Evolutionary conservation across 2,888 invertebrate species (phyloP).

Genomic region (Cheilosia impressa): DNA sequence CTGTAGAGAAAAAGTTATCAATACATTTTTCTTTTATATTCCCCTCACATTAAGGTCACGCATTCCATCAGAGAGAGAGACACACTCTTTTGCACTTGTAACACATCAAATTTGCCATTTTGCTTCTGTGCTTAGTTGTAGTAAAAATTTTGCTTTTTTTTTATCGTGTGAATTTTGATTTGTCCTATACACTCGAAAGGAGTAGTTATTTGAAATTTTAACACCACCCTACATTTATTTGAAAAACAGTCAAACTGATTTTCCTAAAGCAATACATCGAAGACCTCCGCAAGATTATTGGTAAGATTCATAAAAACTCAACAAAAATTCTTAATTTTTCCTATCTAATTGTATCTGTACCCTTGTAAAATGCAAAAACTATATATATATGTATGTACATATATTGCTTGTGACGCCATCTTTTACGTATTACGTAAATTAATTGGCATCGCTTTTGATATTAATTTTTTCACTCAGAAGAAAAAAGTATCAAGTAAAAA

Average conservation of each 20-base stretch:
- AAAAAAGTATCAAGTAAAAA: slow-evolving; percentile 2
- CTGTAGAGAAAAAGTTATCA: slow-evolving; percentile 56
- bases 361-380: slow-evolving; percentile 27
- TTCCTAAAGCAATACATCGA: slow-evolving; percentile 84
- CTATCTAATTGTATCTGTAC: slow-evolving; percentile 29
- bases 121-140: slow-evolving; percentile 72
- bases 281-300: slow-evolving; percentile 84
- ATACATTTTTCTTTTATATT: slow-evolving; percentile 62
- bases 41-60: slow-evolving; percentile 71
- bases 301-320: slow-evolving; percentile 79
- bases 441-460: slow-evolving; percentile 56
- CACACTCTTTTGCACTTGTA: slow-evolving; percentile 37
- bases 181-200: slow-evolving; percentile 2
- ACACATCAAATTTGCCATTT: slow-evolving; percentile 47
- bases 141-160: slow-evolving; percentile 31
- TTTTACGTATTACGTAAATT: slow-evolving; percentile 67
- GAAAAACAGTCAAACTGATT: slow-evolving; percentile 84
- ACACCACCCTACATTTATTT: slow-evolving; percentile 72
- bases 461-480: slow-evolving; percentile 4
- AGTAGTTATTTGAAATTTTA: slow-evolving; percentile 29
- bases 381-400: not conserved
- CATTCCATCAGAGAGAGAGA: slow-evolving; percentile 71
- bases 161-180: slow-evolving; percentile 51
- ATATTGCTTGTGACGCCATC: slow-evolving; percentile 64
- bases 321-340: slow-evolving; percentile 32